phyloP scores from a whole-genome alignment of 2,888 invertebrate genomes.

The Aleiodes leptofemur region DNA sequence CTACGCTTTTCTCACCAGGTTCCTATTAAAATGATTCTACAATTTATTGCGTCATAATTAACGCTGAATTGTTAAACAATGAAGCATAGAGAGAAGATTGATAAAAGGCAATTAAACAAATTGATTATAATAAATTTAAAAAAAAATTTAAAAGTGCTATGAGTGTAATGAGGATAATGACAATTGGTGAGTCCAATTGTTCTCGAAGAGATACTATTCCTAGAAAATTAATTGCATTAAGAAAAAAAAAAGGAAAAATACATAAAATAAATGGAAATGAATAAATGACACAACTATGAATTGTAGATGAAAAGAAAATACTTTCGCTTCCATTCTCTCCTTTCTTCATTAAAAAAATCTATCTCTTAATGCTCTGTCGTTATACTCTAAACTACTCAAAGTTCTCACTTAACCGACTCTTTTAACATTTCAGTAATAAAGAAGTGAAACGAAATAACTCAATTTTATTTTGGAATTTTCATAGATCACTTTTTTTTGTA shows the following conservation, averaged over 20 bases:
- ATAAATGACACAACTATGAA: conserved; percentile 28
- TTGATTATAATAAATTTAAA: conserved; percentile 3
- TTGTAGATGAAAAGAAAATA: conserved; percentile 32
- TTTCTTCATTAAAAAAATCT: conserved; percentile 37
- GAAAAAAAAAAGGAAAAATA: conserved; percentile 18
- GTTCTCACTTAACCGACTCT: conserved; percentile 38
- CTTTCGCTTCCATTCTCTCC: conserved; percentile 47
- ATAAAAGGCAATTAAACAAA: neutral
- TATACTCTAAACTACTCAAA: conserved; percentile 35
- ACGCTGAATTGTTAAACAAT: conserved; percentile 17
- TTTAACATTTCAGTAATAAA: conserved; percentile 17
- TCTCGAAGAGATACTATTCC: conserved; percentile 31
- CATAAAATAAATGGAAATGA: conserved; percentile 9
- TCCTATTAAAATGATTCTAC: conserved; percentile 13
- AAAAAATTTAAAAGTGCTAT: neutral
- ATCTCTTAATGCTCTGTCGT: conserved; percentile 34
- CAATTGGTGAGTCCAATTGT: conserved; percentile 35
- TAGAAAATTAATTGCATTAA: conserved; percentile 39
- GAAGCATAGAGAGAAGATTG: neutral
- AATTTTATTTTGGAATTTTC: too few species aligned
- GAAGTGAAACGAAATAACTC: too few species aligned
- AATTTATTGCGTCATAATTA: conserved; percentile 2
- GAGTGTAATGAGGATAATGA: neutral
- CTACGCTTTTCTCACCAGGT: conserved; percentile 31
- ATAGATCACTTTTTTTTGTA: too few species aligned